phyloP scores from a whole-genome alignment of 2,888 invertebrate genomes.

The Aleiodes testaceus region DNA sequence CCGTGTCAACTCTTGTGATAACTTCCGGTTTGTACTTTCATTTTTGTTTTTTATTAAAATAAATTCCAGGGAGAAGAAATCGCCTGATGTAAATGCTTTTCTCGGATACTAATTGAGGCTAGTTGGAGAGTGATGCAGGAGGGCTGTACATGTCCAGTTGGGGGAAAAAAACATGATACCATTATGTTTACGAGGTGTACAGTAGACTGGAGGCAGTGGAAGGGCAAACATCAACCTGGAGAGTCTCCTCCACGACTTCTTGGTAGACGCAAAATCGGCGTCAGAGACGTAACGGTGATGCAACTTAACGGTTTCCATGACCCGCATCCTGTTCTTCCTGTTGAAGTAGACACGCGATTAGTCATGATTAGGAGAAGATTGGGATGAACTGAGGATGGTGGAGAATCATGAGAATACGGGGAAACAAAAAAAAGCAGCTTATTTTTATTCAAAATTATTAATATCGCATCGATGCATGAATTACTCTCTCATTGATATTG shows the following conservation, averaged over 20 bases:
- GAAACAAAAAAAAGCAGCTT: constrained; percentile 11
- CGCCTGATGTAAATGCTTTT: not conserved
- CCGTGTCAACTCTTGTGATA: not conserved
- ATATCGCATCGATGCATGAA: constrained; percentile 20
- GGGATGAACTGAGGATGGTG: constrained; percentile 3
- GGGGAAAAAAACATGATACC: not conserved
- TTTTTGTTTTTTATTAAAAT: constrained; percentile 5
- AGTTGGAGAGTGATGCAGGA: not conserved
- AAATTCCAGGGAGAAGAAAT: too few relatives aligned
- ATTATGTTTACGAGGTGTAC: constrained; percentile 4
- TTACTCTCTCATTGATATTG: not conserved
- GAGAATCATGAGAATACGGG: constrained; percentile 8
- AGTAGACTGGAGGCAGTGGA: constrained; percentile 2
- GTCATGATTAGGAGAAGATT: constrained; percentile 35
- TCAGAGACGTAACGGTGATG: constrained; percentile 36
- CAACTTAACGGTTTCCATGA: constrained; percentile 38
- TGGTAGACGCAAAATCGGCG: constrained; percentile 34
- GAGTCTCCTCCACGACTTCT: constrained; percentile 9
- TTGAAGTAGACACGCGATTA: constrained; percentile 34
- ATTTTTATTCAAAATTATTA: too few relatives aligned
- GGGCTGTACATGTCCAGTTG: not conserved
- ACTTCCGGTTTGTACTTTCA: constrained; percentile 15
- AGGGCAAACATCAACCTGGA: constrained; percentile 22
- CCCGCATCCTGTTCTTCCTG: constrained; percentile 34
- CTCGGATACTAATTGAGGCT: not conserved